Percentiles rank a stretch among this genome's conserved stretches.
Evolutionary conservation across 1,140 invertebrate genomes (phyloP).

Genomic region (Sitodiplosis mosellana): DNA sequence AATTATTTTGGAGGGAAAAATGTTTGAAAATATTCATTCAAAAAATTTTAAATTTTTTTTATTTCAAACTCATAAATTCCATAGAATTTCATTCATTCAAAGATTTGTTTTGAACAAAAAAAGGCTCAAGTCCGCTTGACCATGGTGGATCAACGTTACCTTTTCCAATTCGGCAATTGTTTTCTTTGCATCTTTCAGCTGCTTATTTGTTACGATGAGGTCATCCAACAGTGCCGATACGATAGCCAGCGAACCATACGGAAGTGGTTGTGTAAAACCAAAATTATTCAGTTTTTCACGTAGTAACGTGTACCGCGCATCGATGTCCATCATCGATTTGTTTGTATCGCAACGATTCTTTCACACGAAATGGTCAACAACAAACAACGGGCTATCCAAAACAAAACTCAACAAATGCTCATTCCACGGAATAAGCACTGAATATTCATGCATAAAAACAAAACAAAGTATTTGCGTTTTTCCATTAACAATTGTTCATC

Average conservation of each 20-base stretch:
- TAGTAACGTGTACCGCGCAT: conserved; percentile 2
- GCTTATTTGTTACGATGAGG: conserved; percentile 53
- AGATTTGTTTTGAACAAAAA: too few relatives aligned
- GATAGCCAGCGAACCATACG: conserved; percentile 32
- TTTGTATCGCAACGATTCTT: background rate
- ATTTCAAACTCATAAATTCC: background rate
- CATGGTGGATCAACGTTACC: conserved; percentile 8
- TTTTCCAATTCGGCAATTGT: conserved; percentile 17
- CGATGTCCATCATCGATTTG: background rate
- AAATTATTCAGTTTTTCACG: conserved; percentile 21
- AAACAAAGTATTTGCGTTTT: too few relatives aligned
- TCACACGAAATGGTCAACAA: too few relatives aligned
- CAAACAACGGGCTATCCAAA: too few relatives aligned
- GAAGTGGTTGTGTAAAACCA: conserved; percentile 20
- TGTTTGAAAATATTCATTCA: background rate
- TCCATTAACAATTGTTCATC: too few relatives aligned
- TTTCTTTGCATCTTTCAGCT: conserved; percentile 34
- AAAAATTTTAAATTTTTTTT: background rate
- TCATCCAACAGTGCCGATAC: conserved; percentile 49
- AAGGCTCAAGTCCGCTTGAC: background rate
- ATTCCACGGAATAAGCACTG: too few relatives aligned
- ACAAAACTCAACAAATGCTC: too few relatives aligned
- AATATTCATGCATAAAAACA: too few relatives aligned
- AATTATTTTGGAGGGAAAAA: background rate
- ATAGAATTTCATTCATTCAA: background rate